Evolutionary conservation across 2,113 vertebrate species (phyloP), one percentile per base, ranked within the genome.

Genomic region (Solenodon paradoxus): DNA sequence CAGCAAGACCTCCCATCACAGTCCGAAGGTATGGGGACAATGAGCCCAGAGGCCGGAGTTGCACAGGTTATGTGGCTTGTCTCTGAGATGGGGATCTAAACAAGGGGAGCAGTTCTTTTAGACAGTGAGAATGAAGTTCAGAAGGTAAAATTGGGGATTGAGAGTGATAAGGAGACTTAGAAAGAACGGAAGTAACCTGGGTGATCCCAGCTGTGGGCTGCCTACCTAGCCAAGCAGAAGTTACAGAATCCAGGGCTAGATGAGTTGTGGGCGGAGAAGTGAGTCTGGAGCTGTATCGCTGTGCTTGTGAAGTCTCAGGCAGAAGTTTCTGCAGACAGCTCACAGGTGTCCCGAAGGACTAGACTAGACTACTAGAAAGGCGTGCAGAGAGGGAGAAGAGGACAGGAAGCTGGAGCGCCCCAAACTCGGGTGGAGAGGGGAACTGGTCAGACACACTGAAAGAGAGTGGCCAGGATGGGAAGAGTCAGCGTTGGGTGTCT

Each of bases 361-460:
- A 17, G 80, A 3, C 3, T 24, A 7, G 20, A 9, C 15, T 10
- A 9, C 11, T 10, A 2, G 38, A 11, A 28, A 57, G 28, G 9
- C 5, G 40, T 30, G n/a, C 24, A 10, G 16, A 19, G 55, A 55
- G 85, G 38, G 28, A 13, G 5, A 3, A 9, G 64, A 49, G 47
- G 57, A 5, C 30, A 45, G 42, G 15, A 24, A 51, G 24, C 30
- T 4, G 3, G 42, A 64, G 38, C 63, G 24, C 10, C 7, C 24
- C n/a, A 10, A 19, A 13, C 10, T 16, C 5, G 7, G 26, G 17
- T 8, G 47, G 8, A 2, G 35, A 47, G 30, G 42, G 20, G 47
- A 28, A 2, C n/a, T 4, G 30, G 28, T 15, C 20, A 7, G 4
- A 38, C 19, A 0, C 5, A 4, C 26, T 19, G 53, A 40, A 32